A percentile compares a stretch with the other conserved stretches of the same genome.
phyloP scores from a whole-genome alignment of 2,888 invertebrate genomes.

The Eupsilia transversa region DNA sequence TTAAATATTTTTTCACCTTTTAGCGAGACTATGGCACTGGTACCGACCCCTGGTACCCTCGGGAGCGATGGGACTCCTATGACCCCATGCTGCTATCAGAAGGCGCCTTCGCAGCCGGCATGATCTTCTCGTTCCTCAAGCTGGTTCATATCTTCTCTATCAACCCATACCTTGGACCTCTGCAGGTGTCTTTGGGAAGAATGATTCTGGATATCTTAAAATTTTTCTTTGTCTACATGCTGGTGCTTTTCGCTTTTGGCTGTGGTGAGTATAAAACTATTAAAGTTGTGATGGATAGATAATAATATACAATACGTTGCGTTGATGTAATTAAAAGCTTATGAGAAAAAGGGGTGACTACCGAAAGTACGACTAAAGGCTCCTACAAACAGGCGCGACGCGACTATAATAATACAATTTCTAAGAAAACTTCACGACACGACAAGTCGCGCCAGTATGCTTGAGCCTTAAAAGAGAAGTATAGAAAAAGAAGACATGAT shows the following conservation, averaged over 20 bases:
- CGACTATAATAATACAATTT: too few relatives aligned
- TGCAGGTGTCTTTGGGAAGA: slow-evolving; percentile 97
- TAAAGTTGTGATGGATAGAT: not conserved
- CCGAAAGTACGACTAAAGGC: too few relatives aligned
- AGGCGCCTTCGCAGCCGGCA: slow-evolving; percentile 98
- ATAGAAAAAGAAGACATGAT: too few relatives aligned
- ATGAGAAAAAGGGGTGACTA: too few relatives aligned
- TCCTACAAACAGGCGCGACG: too few relatives aligned
- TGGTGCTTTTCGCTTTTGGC: slow-evolving; percentile 98
- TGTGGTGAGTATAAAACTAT: slow-evolving; percentile 92
- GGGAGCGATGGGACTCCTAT: slow-evolving; percentile 98
- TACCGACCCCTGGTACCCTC: slow-evolving; percentile 95
- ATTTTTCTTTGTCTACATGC: slow-evolving; percentile 98
- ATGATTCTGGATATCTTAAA: slow-evolving; percentile 99
- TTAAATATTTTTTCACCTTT: not conserved
- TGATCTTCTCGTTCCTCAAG: slow-evolving; percentile 98
- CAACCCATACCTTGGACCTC: slow-evolving; percentile 98
- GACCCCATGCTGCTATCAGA: slow-evolving; percentile 98
- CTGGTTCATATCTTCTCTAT: slow-evolving; percentile 99
- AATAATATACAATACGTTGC: too few relatives aligned
- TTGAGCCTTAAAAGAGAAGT: too few relatives aligned
- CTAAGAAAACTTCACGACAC: too few relatives aligned
- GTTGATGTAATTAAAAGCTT: too few relatives aligned
- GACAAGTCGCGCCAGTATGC: too few relatives aligned
- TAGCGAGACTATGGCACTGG: slow-evolving; percentile 93